Percentiles rank a stretch among this genome's conserved stretches.
These are phyloP conservation scores for Hirundichthys speculiger DNA, from an alignment of 2,113 vertebrate genomes.

Conservation along the genomic window DNA sequence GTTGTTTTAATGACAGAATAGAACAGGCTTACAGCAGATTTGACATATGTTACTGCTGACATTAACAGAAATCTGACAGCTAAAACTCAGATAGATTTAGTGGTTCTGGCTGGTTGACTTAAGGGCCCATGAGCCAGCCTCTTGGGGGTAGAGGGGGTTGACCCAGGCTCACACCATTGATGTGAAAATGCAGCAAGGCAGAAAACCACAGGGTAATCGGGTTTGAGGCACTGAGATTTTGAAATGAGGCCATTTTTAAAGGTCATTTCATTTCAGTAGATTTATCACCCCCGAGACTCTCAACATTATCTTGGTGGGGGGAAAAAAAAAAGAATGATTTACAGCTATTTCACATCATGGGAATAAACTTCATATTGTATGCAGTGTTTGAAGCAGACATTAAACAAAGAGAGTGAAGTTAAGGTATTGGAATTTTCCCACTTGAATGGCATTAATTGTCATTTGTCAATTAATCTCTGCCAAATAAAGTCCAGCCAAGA, in stretches of 20 bases:
- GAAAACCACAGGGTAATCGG: conserved; percentile 15
- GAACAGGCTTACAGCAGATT: no score
- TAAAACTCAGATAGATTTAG: no score
- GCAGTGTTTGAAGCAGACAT: no score
- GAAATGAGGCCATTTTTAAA: conserved; percentile 29
- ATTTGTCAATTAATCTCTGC: background rate
- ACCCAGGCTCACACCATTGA: conserved; percentile 24
- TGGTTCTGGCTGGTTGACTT: conserved; percentile 17
- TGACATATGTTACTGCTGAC: no score
- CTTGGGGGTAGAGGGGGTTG: conserved; percentile 4
- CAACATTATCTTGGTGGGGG: background rate
- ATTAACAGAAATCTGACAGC: no score
- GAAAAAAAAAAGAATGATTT: conserved; percentile 1
- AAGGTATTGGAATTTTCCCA: background rate
- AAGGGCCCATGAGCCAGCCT: conserved; percentile 4
- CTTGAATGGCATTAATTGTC: background rate
- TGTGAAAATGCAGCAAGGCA: conserved; percentile 16
- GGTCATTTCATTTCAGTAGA: conserved; percentile 24
- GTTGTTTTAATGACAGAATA: no score
- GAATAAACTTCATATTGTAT: background rate
- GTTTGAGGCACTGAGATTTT: conserved; percentile 25
- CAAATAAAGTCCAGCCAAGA: background rate
- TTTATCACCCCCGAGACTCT: conserved; percentile 6
- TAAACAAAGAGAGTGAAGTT: background rate
- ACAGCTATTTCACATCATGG: background rate